Evolutionary conservation across 2,888 invertebrate species (phyloP).

Genomic region (Stenodera caucasica): DNA sequence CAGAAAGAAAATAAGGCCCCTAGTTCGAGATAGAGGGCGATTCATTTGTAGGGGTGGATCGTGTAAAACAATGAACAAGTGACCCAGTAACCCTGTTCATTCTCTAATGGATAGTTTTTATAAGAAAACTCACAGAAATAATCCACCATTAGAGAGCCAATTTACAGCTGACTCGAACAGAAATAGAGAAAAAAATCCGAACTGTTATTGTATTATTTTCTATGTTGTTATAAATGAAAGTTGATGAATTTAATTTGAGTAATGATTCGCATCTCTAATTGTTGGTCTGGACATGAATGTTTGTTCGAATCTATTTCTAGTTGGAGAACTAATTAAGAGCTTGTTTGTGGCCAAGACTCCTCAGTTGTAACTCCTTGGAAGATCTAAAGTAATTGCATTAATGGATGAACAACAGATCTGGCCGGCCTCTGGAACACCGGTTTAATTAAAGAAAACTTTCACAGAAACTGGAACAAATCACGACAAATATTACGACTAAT

Average conservation of each 20-base stretch:
- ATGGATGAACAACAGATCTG: constrained; percentile 27
- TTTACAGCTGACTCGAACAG: constrained; percentile 19
- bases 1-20: constrained; percentile 13
- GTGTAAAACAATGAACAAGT: constrained; percentile 28
- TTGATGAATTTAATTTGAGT: constrained; percentile 29
- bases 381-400: constrained; percentile 31
- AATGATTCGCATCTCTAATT: constrained; percentile 34
- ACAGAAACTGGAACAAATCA: neutral
- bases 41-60: neutral
- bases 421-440: constrained; percentile 8
- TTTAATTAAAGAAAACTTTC: constrained; percentile 19
- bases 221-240: constrained; percentile 25
- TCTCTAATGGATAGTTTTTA: constrained; percentile 31
- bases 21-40: neutral
- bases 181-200: constrained; percentile 12
- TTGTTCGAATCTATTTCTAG: constrained; percentile 22
- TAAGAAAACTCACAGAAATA: constrained; percentile 29
- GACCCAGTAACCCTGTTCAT: constrained; percentile 28
- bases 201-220: constrained; percentile 36
- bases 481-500: constrained; percentile 8
- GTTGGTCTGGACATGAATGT: constrained; percentile 13
- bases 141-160: constrained; percentile 23
- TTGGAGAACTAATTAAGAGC: constrained; percentile 36
- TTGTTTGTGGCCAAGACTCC: constrained; percentile 28
- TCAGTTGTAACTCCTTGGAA: constrained; percentile 25